phyloP scores from a whole-genome alignment of 2,888 invertebrate species.

The Spisula subtruncata region DNA sequence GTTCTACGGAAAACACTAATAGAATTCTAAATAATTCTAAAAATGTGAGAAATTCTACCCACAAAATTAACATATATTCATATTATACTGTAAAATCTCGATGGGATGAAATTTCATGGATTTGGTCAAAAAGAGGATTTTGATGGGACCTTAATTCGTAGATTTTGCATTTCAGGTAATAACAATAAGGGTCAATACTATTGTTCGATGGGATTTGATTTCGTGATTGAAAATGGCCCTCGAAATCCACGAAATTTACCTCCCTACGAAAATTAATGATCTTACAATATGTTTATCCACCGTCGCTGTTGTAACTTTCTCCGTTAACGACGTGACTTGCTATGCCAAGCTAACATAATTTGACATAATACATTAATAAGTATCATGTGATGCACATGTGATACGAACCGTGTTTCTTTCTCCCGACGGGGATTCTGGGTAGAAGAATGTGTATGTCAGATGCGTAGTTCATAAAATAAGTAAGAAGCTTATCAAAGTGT shows the following conservation, averaged over 20 bases:
- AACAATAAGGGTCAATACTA: too few species aligned
- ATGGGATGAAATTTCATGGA: too few species aligned
- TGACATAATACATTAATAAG: slow-evolving; percentile 12
- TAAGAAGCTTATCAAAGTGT: neutral
- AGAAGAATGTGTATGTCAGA: neutral
- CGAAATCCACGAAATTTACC: too few species aligned
- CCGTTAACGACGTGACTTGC: neutral
- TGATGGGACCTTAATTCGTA: too few species aligned
- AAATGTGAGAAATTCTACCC: neutral
- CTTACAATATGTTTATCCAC: neutral
- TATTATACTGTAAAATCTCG: too few species aligned
- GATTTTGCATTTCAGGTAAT: too few species aligned
- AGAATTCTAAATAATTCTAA: neutral
- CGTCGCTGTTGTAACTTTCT: neutral
- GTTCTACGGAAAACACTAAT: neutral
- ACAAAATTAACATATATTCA: slow-evolving; percentile 16
- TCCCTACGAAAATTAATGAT: too few species aligned
- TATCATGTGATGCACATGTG: neutral
- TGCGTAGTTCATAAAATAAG: neutral
- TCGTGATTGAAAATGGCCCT: too few species aligned
- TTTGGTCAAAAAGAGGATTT: too few species aligned
- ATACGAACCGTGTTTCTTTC: neutral
- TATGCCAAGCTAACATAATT: neutral
- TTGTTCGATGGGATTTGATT: too few species aligned
- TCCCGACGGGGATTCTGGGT: neutral